A percentile compares a stretch with the other conserved stretches of the same genome.
phyloP scores from a whole-genome alignment of 2,113 vertebrate genomes.

The Burhinus oedicnemus region DNA sequence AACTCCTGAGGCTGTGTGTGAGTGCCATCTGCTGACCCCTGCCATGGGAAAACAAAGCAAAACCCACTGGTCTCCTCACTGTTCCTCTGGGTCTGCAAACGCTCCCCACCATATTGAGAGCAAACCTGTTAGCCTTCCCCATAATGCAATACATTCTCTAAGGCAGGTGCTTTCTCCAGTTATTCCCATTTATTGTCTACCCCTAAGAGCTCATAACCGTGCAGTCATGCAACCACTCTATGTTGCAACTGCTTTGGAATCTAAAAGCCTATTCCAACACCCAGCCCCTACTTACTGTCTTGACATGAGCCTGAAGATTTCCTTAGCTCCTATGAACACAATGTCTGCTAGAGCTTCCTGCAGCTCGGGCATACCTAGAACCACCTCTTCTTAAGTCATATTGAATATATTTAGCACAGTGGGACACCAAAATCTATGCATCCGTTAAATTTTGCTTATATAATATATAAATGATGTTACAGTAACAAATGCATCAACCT shows the following conservation, averaged over 20 bases:
- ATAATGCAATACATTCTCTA: background rate
- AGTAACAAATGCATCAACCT: background rate
- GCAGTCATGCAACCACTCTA: background rate
- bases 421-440: background rate
- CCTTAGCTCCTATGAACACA: background rate
- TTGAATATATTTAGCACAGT: background rate
- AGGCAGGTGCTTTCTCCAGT: background rate
- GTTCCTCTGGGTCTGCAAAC: background rate
- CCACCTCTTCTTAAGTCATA: background rate
- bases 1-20: constrained; percentile 54
- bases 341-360: background rate
- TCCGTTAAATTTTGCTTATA: background rate
- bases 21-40: constrained; percentile 68
- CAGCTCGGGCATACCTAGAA: rapidly evolving
- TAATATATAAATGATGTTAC: background rate
- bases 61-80: background rate
- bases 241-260: background rate
- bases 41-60: background rate
- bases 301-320: background rate
- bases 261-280: background rate
- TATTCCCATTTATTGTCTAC: background rate
- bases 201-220: background rate
- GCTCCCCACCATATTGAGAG: background rate
- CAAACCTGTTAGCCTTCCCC: background rate
- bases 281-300: background rate